phyloP scores from a whole-genome alignment of 1,140 invertebrate genomes.

The Hycleus cichorii region DNA sequence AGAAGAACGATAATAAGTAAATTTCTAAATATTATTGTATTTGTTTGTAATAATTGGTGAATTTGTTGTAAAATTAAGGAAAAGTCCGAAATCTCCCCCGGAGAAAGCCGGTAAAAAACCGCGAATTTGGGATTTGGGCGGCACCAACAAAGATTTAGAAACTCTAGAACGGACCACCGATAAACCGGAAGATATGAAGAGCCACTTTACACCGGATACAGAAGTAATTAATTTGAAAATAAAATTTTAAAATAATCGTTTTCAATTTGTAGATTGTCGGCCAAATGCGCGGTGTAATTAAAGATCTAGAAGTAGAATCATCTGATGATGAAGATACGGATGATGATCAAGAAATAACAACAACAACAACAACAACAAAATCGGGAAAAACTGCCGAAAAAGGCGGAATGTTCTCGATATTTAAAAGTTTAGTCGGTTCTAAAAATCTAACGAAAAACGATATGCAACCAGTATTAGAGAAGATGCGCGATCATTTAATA shows the following conservation, averaged over 20 bases:
- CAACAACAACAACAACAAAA: conserved; percentile 15
- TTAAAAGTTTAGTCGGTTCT: conserved; percentile 80
- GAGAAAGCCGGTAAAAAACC: conserved; percentile 82
- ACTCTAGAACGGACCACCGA: conserved; percentile 79
- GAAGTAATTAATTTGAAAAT: conserved; percentile 44
- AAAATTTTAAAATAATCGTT: neutral
- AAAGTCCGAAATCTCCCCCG: conserved; percentile 54
- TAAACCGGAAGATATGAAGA: conserved; percentile 56
- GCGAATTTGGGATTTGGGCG: conserved; percentile 82
- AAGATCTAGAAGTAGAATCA: conserved; percentile 54
- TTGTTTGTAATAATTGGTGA: neutral
- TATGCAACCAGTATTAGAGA: conserved; percentile 83
- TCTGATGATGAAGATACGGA: conserved; percentile 45
- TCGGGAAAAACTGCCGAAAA: conserved; percentile 18
- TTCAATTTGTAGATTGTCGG: conserved; percentile 60
- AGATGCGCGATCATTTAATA: conserved; percentile 94
- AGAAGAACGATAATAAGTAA: conserved; percentile 50
- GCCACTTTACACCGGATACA: conserved; percentile 53
- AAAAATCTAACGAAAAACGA: conserved; percentile 67
- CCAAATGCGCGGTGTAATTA: conserved; percentile 71
- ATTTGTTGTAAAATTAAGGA: conserved; percentile 19
- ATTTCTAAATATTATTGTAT: neutral
- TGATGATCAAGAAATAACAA: conserved; percentile 34
- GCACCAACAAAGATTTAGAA: conserved; percentile 69
- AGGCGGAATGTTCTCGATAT: conserved; percentile 69